A percentile compares a stretch with the other conserved stretches of the same genome.
phyloP scores from a whole-genome alignment of 2,888 invertebrate species.

The Nemapogon koenigi region DNA sequence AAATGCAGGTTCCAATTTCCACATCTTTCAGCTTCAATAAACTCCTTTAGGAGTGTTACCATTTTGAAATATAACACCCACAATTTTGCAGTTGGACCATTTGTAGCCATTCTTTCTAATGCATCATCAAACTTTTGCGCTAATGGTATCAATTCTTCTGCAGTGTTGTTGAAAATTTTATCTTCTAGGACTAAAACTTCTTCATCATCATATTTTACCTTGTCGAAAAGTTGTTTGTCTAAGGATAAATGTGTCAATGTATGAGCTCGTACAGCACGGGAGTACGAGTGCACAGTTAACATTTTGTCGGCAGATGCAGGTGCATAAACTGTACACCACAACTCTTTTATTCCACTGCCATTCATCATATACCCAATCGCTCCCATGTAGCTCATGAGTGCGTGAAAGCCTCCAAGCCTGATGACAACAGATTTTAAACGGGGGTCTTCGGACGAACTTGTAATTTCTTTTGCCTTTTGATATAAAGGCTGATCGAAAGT shows the following conservation, averaged over 20 bases:
- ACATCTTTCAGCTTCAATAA: constrained; percentile 23
- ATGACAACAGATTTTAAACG: constrained; percentile 16
- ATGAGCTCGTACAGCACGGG: constrained; percentile 7
- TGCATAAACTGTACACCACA: not conserved
- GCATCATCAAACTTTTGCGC: constrained; percentile 2
- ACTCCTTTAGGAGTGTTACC: constrained; percentile 23
- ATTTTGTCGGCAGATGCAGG: not conserved
- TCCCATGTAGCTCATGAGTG: too few relatives aligned
- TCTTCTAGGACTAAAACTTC: not conserved
- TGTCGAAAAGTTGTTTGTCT: not conserved
- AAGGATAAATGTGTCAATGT: constrained; percentile 2
- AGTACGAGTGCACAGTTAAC: constrained; percentile 9
- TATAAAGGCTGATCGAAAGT: constrained; percentile 24
- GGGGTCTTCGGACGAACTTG: constrained; percentile 19
- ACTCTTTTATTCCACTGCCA: not conserved
- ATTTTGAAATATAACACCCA: constrained; percentile 21
- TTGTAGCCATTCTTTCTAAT: constrained; percentile 4
- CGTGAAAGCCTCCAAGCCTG: too few relatives aligned
- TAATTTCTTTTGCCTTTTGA: constrained; percentile 22
- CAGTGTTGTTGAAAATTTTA: not conserved
- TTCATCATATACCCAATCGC: not conserved
- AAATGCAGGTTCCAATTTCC: constrained; percentile 16
- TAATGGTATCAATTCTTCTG: constrained; percentile 2
- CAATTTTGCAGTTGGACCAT: constrained; percentile 10
- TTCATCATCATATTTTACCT: constrained; percentile 3